Percentiles rank a stretch among this genome's conserved stretches.
phyloP scores from a whole-genome alignment of 1,140 invertebrate species.

The Ephestia elutella region DNA sequence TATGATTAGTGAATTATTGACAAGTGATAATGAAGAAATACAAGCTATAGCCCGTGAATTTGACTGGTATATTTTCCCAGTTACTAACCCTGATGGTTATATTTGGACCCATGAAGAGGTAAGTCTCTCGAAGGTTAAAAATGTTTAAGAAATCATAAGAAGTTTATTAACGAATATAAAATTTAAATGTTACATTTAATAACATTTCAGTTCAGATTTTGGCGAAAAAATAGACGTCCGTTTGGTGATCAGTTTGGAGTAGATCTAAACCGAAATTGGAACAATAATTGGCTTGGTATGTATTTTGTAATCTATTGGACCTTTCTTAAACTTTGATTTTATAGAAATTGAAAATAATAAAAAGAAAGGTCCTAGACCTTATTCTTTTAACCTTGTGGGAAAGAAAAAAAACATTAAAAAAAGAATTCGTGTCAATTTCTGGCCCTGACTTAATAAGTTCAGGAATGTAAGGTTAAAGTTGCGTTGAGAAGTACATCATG shows the following conservation, averaged over 20 bases:
- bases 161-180: too few species aligned
- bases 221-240: constrained; percentile 78
- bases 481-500: too few species aligned
- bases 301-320: too few species aligned
- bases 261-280: constrained; percentile 83
- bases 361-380: too few species aligned
- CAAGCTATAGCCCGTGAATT: constrained; percentile 73
- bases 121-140: constrained; percentile 20
- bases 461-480: too few species aligned
- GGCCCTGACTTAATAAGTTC: too few species aligned
- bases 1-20: constrained; percentile 76
- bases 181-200: too few species aligned
- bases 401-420: too few species aligned
- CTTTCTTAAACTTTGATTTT: too few species aligned
- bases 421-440: too few species aligned
- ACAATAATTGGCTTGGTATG: constrained; percentile 77
- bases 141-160: background rate
- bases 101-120: constrained; percentile 74
- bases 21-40: constrained; percentile 61
- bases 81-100: constrained; percentile 83
- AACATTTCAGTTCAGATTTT: constrained; percentile 74
- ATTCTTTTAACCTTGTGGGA: too few species aligned
- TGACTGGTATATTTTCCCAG: constrained; percentile 84
- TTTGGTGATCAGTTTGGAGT: constrained; percentile 67
- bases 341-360: too few species aligned